phyloP scores from a whole-genome alignment of 2,888 invertebrate species.

The Empis stercorea region DNA sequence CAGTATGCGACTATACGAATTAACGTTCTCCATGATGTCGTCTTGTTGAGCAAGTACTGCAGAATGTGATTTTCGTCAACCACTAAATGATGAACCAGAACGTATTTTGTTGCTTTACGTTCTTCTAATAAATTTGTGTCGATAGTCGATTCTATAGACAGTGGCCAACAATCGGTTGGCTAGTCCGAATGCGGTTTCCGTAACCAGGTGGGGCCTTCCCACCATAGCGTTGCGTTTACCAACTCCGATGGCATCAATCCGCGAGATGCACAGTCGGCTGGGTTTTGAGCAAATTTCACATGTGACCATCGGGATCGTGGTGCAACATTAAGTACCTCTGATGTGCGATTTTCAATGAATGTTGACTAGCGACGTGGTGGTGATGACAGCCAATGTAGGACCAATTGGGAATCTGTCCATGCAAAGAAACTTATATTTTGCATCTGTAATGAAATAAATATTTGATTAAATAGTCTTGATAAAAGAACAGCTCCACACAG shows the following conservation, averaged over 20 bases:
- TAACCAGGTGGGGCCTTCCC: conserved; percentile 15
- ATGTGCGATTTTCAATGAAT: conserved; percentile 15
- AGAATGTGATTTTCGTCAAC: no score
- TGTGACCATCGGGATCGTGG: conserved; percentile 12
- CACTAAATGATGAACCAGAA: no score
- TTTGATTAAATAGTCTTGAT: conserved; percentile 1
- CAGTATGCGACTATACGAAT: background rate
- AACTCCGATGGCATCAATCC: conserved; percentile 11
- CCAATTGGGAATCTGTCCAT: conserved; percentile 13
- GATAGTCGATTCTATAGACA: no score
- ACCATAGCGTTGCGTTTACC: conserved; percentile 13
- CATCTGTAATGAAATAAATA: background rate
- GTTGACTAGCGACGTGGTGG: conserved; percentile 16
- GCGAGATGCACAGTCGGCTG: conserved; percentile 16
- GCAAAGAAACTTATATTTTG: conserved; percentile 7
- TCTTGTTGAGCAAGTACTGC: no score
- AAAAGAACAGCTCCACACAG: conserved; percentile 11
- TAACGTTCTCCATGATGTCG: background rate
- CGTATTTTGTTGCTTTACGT: no score
- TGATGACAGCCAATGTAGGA: conserved; percentile 15
- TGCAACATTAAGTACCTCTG: conserved; percentile 11
- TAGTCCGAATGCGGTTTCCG: no score
- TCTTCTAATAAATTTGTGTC: no score
- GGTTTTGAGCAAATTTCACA: conserved; percentile 13
- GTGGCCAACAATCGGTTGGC: no score